Evolutionary conservation across 2,888 invertebrate genomes (phyloP), one percentile per base, ranked within the genome.

Genomic region (Argynnis bischoffii): DNA sequence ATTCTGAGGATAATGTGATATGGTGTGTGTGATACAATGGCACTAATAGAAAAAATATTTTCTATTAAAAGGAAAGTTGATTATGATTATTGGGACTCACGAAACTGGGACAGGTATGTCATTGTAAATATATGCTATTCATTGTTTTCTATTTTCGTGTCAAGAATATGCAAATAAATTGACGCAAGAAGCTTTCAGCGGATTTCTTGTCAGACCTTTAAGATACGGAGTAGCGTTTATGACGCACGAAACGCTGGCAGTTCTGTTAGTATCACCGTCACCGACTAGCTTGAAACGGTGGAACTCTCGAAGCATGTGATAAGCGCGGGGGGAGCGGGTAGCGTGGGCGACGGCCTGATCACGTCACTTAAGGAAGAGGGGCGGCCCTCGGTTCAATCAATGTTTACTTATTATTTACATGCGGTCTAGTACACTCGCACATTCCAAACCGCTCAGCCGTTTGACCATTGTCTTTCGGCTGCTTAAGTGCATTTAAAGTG

Each of bases 11-110:
- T 80, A 76, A 76, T 74, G 78, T 88, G 84, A 88, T 80, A 86
- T 84, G 83, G 77, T 80, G 80, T 77, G 77, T 79, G 78, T 84
- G 81, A 88, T 77, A 93, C 90, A 88, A 96, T 96, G 96, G 95
- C 95, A 92, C 93, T 96, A 89, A 94, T 96, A 85, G 95, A 95
- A 84, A 96, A 95, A 93, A 88, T 96, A 77, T 95, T 96, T 89
- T 92, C 94, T 80, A 92, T 94, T 86, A 95, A 94, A 88, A 94
- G 93, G 92, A 92, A 93, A 87, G 85, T 91, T 77, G 82, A 89
- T 79, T 88, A 86, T 78, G 86, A 78, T 75, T 79, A 81, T 82
- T 81, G 80, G 79, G 87, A 87, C 83, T 81, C 82, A 83, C 86
- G 83, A 85, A 84, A 90, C 86, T 83, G 85, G 85, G 82, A 83